These are phyloP conservation scores for Amiota minor DNA, from an alignment of 2,888 invertebrate species.

Conservation along the genomic window DNA sequence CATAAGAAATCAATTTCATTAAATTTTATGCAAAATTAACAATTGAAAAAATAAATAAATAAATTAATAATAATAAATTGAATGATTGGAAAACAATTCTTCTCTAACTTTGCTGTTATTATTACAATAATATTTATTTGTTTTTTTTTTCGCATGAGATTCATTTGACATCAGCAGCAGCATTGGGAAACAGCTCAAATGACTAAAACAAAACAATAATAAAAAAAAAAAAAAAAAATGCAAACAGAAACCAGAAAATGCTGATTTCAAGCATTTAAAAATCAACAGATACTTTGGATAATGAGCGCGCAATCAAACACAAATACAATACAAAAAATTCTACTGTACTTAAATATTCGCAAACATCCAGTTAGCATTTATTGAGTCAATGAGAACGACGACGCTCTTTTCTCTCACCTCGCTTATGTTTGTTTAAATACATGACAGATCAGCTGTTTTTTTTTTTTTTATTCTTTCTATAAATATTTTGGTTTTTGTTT, in stretches of 20 bases:
- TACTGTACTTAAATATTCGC: too few species aligned
- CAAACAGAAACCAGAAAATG: conserved; percentile 11
- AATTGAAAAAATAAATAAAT: background rate
- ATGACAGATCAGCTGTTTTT: conserved; percentile 56
- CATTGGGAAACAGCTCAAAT: conserved; percentile 14
- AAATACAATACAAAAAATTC: background rate
- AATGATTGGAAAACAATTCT: background rate
- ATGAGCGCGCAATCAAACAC: conserved; percentile 23
- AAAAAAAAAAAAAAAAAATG: background rate
- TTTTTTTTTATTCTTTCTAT: background rate
- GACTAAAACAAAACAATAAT: background rate
- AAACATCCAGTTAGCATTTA: too few species aligned
- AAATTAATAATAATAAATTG: too few species aligned
- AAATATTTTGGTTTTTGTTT: conserved; percentile 6
- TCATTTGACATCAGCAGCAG: conserved; percentile 15
- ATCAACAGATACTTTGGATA: background rate
- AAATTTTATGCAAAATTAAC: too few species aligned
- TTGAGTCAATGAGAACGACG: too few species aligned
- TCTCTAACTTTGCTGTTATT: background rate
- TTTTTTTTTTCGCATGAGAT: conserved; percentile 10
- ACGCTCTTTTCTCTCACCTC: background rate
- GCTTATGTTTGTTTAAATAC: conserved; percentile 41
- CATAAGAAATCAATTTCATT: too few species aligned
- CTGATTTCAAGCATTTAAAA: conserved; percentile 12
- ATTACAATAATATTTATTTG: background rate